A percentile compares a stretch with the other conserved stretches of the same genome.
Evolutionary conservation across 2,888 invertebrate species (phyloP).

Genomic region (Hypsopygia costalis): DNA sequence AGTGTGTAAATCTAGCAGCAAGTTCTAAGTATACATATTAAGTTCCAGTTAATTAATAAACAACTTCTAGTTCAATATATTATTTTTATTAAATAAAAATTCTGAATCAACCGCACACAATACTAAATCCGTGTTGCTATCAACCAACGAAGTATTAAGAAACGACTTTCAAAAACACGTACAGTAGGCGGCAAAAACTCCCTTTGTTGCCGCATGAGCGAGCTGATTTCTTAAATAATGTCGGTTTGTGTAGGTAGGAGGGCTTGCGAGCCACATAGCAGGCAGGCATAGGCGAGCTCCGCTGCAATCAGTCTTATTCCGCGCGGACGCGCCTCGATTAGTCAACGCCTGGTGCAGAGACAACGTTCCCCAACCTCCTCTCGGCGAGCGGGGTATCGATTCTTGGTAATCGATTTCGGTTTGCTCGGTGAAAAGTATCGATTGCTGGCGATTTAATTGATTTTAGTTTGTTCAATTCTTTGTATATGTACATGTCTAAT

Average conservation of each 20-base stretch:
- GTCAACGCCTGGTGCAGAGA: conserved; percentile 79
- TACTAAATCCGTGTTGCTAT: background rate
- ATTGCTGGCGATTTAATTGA: conserved; percentile 27
- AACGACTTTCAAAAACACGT: conserved; percentile 57
- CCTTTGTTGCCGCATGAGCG: conserved; percentile 73
- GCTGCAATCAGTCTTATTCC: conserved; percentile 78
- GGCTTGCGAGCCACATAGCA: conserved; percentile 58
- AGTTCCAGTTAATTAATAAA: no score
- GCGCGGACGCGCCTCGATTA: conserved; percentile 77
- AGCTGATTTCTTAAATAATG: conserved; percentile 79
- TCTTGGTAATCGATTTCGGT: conserved; percentile 69
- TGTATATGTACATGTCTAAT: no score
- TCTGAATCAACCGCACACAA: background rate
- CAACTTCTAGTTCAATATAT: no score
- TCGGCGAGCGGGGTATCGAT: conserved; percentile 60
- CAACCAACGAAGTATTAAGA: conserved; percentile 29
- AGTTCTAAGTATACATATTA: no score
- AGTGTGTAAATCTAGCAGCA: no score
- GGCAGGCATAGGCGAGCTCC: conserved; percentile 69
- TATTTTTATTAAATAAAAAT: no score
- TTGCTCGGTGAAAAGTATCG: conserved; percentile 54
- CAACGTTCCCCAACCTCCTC: conserved; percentile 65
- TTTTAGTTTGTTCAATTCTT: background rate
- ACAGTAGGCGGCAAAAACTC: conserved; percentile 68
- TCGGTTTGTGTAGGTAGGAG: conserved; percentile 73